phyloP scores from a whole-genome alignment of 2,797 vertebrate genomes.

The Clarias laeviceps region DNA sequence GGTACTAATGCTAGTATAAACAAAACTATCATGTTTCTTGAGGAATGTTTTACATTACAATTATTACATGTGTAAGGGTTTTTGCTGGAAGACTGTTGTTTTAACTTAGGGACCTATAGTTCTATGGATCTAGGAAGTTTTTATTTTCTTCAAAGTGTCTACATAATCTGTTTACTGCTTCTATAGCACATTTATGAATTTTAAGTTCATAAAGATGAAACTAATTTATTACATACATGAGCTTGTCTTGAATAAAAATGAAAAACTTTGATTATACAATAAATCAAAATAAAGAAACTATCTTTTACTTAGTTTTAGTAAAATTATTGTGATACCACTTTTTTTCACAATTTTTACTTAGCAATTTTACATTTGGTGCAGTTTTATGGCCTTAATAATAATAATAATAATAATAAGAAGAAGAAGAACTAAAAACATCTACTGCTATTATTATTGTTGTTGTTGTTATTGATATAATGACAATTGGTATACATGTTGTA shows the following conservation, averaged over 20 bases:
- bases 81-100: background rate
- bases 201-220: background rate
- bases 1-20: no score
- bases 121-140: background rate
- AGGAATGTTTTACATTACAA: no score
- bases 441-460: no score
- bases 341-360: background rate
- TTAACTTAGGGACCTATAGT: background rate
- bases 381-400: background rate
- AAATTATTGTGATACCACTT: background rate
- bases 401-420: background rate
- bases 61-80: no score
- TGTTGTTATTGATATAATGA: background rate
- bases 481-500: background rate
- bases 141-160: background rate
- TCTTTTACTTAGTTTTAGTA: background rate
- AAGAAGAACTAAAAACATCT: no score
- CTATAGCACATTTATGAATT: background rate
- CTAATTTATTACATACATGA: background rate
- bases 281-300: background rate
- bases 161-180: background rate
- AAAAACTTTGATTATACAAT: background rate
- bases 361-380: background rate
- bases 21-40: no score
- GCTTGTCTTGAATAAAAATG: background rate